Evolutionary conservation across 30 jellyfish, hydroid and myxozoan species (phyloP).

Genomic region (Aurelia aurita complex sp. Pacific): DNA sequence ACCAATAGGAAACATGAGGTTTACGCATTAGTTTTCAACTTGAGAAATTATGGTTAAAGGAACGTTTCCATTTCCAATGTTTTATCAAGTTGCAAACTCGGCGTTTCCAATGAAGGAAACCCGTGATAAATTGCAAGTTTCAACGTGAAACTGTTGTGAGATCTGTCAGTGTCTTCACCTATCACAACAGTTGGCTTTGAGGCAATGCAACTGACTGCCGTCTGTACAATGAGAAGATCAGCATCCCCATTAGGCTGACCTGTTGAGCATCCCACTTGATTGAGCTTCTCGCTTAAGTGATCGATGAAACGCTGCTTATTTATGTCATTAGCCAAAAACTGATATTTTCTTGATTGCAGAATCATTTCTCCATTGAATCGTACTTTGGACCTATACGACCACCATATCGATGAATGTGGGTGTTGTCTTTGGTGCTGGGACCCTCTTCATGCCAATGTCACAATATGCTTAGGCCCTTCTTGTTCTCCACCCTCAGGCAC

Average conservation of each 20-base stretch:
- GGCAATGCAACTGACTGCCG: slow-evolving; percentile 31
- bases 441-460: not conserved
- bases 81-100: too few species aligned
- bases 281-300: not conserved
- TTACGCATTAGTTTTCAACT: too few species aligned
- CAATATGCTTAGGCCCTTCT: too few species aligned
- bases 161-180: slow-evolving; percentile 53
- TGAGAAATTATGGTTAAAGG: too few species aligned
- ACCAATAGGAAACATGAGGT: too few species aligned
- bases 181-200: slow-evolving; percentile 24
- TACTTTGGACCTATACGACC: slow-evolving; percentile 25
- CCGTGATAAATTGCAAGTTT: too few species aligned
- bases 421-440: slow-evolving; percentile 27
- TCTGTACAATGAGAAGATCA: slow-evolving; percentile 36
- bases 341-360: slow-evolving; percentile 32
- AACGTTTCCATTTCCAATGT: too few species aligned
- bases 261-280: slow-evolving; percentile 16
- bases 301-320: slow-evolving; percentile 44
- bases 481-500: too few species aligned
- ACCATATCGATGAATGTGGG: slow-evolving; percentile 33
- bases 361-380: slow-evolving; percentile 44
- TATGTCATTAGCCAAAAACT: slow-evolving; percentile 30
- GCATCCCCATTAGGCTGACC: slow-evolving; percentile 56
- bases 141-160: too few species aligned
- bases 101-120: too few species aligned